These are phyloP conservation scores for Dipodomys spectabilis DNA, from an alignment of 2,113 vertebrate genomes.

Conservation along the genomic window DNA sequence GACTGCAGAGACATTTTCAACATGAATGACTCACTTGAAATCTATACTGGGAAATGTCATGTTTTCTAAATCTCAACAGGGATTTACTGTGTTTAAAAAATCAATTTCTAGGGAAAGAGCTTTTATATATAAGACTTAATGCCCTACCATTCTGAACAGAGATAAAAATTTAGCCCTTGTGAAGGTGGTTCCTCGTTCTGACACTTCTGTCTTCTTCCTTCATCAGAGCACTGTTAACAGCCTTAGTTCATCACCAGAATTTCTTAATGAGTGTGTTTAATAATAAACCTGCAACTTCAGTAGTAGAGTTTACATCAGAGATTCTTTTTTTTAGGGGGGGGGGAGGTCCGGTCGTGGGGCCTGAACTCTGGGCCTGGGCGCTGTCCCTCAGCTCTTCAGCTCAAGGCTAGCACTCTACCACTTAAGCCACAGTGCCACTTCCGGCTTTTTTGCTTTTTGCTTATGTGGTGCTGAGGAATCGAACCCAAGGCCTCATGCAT, in stretches of 20 bases:
- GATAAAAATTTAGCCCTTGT: conserved; percentile 54
- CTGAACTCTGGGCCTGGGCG: no score
- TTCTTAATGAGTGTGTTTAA: conserved; percentile 64
- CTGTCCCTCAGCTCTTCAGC: no score
- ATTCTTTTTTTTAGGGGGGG: neutral
- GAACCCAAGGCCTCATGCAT: no score
- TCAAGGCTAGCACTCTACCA: no score
- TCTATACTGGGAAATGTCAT: conserved; percentile 67
- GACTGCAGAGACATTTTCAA: conserved; percentile 24
- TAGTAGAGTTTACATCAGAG: conserved; percentile 43
- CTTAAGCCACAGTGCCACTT: no score
- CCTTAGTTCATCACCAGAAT: conserved; percentile 56
- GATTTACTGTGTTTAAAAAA: conserved; percentile 66
- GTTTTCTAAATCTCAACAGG: conserved; percentile 57
- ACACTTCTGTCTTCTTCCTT: conserved; percentile 67
- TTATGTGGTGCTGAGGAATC: no score
- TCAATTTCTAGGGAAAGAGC: conserved; percentile 36
- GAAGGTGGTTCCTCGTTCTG: conserved; percentile 30
- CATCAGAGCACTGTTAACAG: conserved; percentile 51
- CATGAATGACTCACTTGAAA: conserved; percentile 62
- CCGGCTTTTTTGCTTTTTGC: no score
- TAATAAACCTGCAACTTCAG: conserved; percentile 28
- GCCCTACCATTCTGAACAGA: conserved; percentile 54
- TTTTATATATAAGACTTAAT: conserved; percentile 46
- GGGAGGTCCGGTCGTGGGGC: no score